Base-by-base conservation (phyloP, 2,888 invertebrate species). In the Iselma pallidipennis region DNA sequence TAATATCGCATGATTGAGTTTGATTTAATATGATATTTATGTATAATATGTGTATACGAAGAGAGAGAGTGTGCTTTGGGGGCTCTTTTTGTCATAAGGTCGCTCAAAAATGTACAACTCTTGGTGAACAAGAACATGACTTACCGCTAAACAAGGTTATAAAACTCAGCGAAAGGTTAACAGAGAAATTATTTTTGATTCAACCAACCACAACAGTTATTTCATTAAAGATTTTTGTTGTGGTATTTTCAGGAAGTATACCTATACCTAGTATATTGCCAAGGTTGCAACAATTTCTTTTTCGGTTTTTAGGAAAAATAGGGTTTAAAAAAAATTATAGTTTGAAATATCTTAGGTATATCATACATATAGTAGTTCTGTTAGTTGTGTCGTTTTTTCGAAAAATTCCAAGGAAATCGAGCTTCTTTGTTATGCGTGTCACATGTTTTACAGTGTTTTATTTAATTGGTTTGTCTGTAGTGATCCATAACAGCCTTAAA, bases 1-100 rank as follows among this genome's bases (percentile, higher is more conserved):
- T 71, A 72, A 71, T 73, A 72, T 72, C 73, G 73, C 73, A 74
- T 74, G 73, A 70, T 74, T 71, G 71, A 68, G 68, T 69, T 65
- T 70, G 71, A 73, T 71, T 74, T 72, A 71, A 42, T 37, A 37
- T 42, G 7, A 19, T 10, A 7, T 19, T 16, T n/a, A n/a, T n/a
- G n/a, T n/a, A n/a, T n/a, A n/a, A n/a, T n/a, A n/a, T n/a, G n/a
- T n/a, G n/a, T n/a, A n/a, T n/a, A n/a, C n/a, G n/a, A n/a, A 19
- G 2, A 16, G 68, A 65, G 66, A 62, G 59, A 50, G 52, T 52
- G 45, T 60, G 72, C 70, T 72, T 66, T 71, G 68, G 71, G n/a
- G 69, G 67, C 67, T 68, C 65, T 63, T 45, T 50, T 61, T 59
- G 62, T 62, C 63, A 59, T 71, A 71, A 73, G 71, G 71, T 68